Base-by-base conservation (phyloP, 2,113 vertebrate genomes). In the Taurulus bubalis region DNA sequence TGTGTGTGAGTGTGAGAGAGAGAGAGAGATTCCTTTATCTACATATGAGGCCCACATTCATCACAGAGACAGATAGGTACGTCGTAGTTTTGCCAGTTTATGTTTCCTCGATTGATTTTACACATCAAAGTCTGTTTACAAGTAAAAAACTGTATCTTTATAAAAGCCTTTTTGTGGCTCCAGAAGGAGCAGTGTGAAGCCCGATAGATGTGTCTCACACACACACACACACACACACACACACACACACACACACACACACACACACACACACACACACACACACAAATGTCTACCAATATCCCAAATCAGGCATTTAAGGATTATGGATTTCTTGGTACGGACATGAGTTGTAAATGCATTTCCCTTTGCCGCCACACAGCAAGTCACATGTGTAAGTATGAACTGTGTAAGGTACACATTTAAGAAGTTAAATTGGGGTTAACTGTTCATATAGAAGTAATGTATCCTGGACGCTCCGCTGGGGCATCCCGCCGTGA, bases 361-460 rank as follows among this genome's bases (percentile, higher is more conserved):
- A 10, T 53, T 53, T 45, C 40, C 40, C 12, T 12, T 45, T 45
- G 3, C 11, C 8, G 14, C 40, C 40, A 45, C 40, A 14, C 40
- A 40, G 38, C 2, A 10, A 40, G 38, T 40, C 40, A 42, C 40
- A 14, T 42, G 40, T 42, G 11, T 16, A 45, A 5, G 15, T 15
- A 3, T 16, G 3, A 1, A 12, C 42, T 45, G 10, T 16, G 42
- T 45, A 16, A 45, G 16, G 42, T 16, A 45, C 15, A 14, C 42
- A 45, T 4, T 32, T 32, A 32, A n/a, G 2, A 32, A 32, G 30
- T 65, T 84, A 79, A 18, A 83, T 76, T 56, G 32, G 51, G 53
- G 64, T 67, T 74, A 75, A 59, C 42, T 28, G 38, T 74, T 82
- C 6, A 73, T 28, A 76, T 59, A 66, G 9, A 7, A 40, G 20